These are phyloP conservation scores for Spilarctia lutea DNA, from an alignment of 2,888 invertebrate genomes.

Conservation along the genomic window DNA sequence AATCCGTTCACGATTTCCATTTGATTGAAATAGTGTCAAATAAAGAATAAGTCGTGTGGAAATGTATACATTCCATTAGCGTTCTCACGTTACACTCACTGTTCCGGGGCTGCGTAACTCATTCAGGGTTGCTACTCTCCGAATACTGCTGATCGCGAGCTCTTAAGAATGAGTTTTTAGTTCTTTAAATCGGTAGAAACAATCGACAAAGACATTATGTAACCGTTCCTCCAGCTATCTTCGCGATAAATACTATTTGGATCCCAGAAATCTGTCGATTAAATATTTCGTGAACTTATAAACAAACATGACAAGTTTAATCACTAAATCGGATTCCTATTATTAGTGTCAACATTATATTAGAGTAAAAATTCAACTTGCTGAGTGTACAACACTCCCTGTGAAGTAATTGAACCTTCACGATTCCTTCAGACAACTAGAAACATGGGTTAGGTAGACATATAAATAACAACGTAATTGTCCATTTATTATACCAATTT, in stretches of 20 bases:
- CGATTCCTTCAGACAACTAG: background rate
- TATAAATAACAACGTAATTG: too few species aligned
- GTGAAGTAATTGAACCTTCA: background rate
- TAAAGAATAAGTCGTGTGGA: conserved; percentile 25
- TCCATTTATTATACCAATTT: too few species aligned
- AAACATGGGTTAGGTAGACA: too few species aligned
- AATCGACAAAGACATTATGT: background rate
- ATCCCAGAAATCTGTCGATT: background rate
- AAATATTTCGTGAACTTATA: background rate
- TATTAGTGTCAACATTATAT: too few species aligned
- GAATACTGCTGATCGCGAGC: background rate
- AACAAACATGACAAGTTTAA: too few species aligned
- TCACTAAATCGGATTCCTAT: too few species aligned
- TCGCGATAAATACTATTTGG: background rate
- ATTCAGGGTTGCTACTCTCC: conserved; percentile 9
- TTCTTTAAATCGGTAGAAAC: background rate
- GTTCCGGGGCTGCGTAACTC: conserved; percentile 18
- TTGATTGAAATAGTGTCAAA: conserved; percentile 1
- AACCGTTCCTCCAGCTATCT: background rate
- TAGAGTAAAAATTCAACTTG: too few species aligned
- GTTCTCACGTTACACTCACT: conserved; percentile 26
- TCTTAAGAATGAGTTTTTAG: background rate
- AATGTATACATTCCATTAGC: conserved; percentile 36
- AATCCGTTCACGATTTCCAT: background rate
- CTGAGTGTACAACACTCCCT: background rate